A percentile compares a stretch with the other conserved stretches of the same genome.
Conservation (phyloP, 1,140 invertebrate species). For the Agrypnia vestita region DNA sequence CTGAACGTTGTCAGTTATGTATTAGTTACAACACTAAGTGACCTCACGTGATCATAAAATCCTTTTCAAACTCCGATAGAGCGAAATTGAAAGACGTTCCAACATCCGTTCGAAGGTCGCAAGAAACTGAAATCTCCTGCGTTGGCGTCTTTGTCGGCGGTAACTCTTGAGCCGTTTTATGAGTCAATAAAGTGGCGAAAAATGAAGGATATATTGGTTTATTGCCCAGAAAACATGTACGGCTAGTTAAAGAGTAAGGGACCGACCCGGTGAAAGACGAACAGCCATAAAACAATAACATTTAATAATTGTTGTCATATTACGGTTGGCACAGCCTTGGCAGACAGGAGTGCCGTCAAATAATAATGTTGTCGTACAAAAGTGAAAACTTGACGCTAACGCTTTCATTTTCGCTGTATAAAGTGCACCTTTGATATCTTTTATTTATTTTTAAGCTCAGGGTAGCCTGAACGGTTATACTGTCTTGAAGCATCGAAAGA, state of each 20-base stretch:
- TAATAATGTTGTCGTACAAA: no score
- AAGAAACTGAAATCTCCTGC: conserved; percentile 24
- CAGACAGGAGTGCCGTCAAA: no score
- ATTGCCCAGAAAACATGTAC: not conserved
- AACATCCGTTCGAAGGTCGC: conserved; percentile 13
- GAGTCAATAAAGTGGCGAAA: conserved; percentile 14
- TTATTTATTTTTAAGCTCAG: no score
- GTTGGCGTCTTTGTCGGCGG: conserved; percentile 9
- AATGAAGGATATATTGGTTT: conserved; percentile 27
- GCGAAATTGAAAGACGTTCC: not conserved
- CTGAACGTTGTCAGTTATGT: not conserved
- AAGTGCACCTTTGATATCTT: no score
- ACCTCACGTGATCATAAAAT: conserved; percentile 22
- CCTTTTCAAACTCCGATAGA: conserved; percentile 14
- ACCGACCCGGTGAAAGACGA: not conserved
- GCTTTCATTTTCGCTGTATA: no score
- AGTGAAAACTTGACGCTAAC: no score
- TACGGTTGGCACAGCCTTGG: no score
- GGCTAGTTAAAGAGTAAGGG: not conserved
- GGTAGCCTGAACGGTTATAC: no score
- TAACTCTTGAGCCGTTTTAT: not conserved
- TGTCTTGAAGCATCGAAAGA: no score
- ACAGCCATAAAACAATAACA: not conserved
- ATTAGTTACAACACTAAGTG: not conserved
- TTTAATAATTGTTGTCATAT: no score